Percentiles rank a stretch among this genome's conserved stretches.
Conservation (phyloP, 2,113 vertebrate genomes). For the Conger conger region DNA sequence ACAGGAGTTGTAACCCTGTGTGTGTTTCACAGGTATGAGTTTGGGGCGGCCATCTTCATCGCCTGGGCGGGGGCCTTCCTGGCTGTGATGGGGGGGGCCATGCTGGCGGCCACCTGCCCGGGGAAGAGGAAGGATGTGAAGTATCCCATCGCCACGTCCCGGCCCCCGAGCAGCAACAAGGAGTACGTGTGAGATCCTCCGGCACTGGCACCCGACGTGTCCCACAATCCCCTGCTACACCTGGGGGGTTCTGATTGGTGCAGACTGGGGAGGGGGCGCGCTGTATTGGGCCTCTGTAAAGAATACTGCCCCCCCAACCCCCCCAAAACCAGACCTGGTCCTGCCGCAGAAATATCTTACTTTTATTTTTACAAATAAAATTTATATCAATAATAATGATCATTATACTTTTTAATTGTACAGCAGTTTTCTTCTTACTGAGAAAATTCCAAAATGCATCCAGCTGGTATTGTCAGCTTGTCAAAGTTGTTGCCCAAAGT, state of each 20-base stretch:
- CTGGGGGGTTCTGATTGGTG: too few species aligned
- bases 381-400: not conserved
- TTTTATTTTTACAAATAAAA: not conserved
- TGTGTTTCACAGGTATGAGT: conserved; percentile 74
- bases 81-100: conserved; percentile 70
- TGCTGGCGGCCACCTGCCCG: conserved; percentile 81
- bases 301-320: too few species aligned
- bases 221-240: not conserved
- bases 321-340: not conserved
- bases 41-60: conserved; percentile 83
- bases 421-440: not conserved
- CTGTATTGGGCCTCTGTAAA: too few species aligned
- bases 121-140: conserved; percentile 47
- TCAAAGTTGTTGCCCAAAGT: not conserved
- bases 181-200: conserved; percentile 74
- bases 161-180: conserved; percentile 67
- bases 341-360: not conserved
- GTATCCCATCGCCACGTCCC: conserved; percentile 67
- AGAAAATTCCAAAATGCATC: not conserved
- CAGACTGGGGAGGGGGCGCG: too few species aligned
- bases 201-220: not conserved
- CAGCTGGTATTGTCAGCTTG: not conserved
- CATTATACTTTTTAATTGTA: not conserved
- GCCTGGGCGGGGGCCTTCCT: conserved; percentile 81
- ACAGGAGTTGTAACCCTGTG: not conserved